A percentile compares a stretch with the other conserved stretches of the same genome.
These are phyloP conservation scores for Phylloscopus trochiloides DNA, from an alignment of 2,113 vertebrate species.

Conservation along the genomic window DNA sequence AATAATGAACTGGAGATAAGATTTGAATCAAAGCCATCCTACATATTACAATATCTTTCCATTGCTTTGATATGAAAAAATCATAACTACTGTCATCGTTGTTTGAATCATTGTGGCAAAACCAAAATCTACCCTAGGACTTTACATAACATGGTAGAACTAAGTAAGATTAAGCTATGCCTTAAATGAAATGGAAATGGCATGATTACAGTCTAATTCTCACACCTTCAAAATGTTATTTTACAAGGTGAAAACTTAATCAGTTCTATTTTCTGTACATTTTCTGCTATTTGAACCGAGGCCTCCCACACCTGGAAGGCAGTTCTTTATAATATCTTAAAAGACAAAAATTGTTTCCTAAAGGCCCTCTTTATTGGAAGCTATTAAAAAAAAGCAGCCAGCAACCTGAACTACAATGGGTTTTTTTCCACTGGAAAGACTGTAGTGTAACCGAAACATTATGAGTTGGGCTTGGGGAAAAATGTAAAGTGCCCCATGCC, in stretches of 20 bases:
- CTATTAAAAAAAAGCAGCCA: not conserved
- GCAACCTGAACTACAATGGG: not conserved
- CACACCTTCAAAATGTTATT: constrained; percentile 26
- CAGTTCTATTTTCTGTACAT: not conserved
- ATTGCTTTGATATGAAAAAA: constrained; percentile 56
- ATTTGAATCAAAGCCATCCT: constrained; percentile 30
- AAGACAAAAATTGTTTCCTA: not conserved
- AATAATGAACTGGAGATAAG: not conserved
- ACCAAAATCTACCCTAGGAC: constrained; percentile 58
- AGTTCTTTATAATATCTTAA: constrained; percentile 11
- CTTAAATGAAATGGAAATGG: constrained; percentile 5
- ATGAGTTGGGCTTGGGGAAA: constrained; percentile 8
- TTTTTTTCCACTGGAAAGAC: not conserved
- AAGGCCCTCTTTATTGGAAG: constrained; percentile 16
- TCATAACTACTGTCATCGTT: constrained; percentile 50
- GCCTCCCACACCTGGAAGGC: constrained; percentile 40
- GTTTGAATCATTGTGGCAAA: constrained; percentile 70
- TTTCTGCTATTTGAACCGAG: not conserved
- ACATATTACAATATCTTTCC: constrained; percentile 43
- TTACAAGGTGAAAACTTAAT: constrained; percentile 27
- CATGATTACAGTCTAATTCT: constrained; percentile 26
- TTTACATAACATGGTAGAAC: not conserved
- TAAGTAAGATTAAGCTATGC: not conserved
- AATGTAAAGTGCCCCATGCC: constrained; percentile 18
- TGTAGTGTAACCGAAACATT: not conserved